Base-by-base conservation (phyloP, 2,113 vertebrate species). In the Platycercus adscitus region DNA sequence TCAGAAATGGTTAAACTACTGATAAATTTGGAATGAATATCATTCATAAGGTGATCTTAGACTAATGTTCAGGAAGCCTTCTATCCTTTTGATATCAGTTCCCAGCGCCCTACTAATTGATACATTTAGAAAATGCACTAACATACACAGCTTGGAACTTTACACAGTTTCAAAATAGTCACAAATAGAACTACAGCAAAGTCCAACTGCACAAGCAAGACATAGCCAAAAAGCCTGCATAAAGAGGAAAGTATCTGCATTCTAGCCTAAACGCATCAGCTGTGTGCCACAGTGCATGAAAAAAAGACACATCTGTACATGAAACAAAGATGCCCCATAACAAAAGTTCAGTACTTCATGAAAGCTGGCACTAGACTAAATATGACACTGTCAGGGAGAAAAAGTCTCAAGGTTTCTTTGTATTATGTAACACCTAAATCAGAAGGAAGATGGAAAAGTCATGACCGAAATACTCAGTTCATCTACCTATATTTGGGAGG, bases 401-500 rank as follows among this genome's bases (percentile, higher is more conserved):
- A 83, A 73, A n/a, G 5, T 17, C 33, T 75, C 35, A 50, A 16
- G 2, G 8, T 58, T 85, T 63, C 56, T 61, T 13, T 61, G n/a
- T 50, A 85, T 85, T 44, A 79, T 29, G 12, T 8, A 89, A 76
- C 9, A 75, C 2, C 25, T 44, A 3, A 58, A 68, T 44, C 39
- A 85, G 11, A 3, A 55, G 6, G 17, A 84, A 78, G 19, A 49
- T 3, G 11, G 37, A 65, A 78, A 44, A 56, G 10, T 3, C 6
- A 23, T 2, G 19, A 78, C 37, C 72, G 44, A 70, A 92, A 71
- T 58, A 78, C 14, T 92, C 53, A 29, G 10, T 63, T 89, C 9
- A 50, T 39, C 3, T 91, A 1, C 50, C 3, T 91, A 1, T 53
- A 26, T 80, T 2, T 2, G 6, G 17, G 10, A 6, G 4, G 17